Evolutionary conservation across 2,888 invertebrate species (phyloP).

Genomic region (Trypoxylon attenuatum): DNA sequence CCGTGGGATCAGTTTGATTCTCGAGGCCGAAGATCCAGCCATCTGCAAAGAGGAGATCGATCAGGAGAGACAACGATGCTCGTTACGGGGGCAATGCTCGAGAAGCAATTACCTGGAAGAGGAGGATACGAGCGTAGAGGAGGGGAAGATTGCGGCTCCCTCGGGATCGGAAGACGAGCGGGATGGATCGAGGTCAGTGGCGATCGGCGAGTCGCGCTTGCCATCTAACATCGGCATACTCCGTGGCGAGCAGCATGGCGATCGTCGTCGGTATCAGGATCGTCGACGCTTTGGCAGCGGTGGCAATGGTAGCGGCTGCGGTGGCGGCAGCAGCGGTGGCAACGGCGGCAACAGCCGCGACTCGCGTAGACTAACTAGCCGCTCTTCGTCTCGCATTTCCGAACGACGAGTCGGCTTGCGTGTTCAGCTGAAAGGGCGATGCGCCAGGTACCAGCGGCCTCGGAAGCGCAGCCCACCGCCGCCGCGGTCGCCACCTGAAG

Average conservation of each 20-base stretch:
- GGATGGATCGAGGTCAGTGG: slow-evolving; percentile 10
- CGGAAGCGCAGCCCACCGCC: slow-evolving; percentile 13
- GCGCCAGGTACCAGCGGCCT: slow-evolving; percentile 17
- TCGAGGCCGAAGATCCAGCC: not conserved
- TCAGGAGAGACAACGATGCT: not conserved
- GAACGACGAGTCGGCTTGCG: slow-evolving; percentile 22
- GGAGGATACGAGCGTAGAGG: not conserved
- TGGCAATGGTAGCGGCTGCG: not conserved
- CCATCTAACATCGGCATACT: slow-evolving; percentile 30
- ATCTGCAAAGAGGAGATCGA: not conserved
- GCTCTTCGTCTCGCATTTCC: slow-evolving; percentile 36
- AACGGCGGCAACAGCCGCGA: slow-evolving; percentile 13
- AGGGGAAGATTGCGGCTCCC: not conserved
- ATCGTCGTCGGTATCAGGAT: slow-evolving; percentile 7
- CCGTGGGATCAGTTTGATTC: not conserved
- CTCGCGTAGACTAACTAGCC: slow-evolving; percentile 37
- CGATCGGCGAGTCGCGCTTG: slow-evolving; percentile 5
- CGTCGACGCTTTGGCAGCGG: slow-evolving; percentile 41
- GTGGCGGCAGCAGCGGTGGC: not conserved
- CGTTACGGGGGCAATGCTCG: not conserved
- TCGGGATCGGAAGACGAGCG: not conserved
- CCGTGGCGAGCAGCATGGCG: slow-evolving; percentile 32
- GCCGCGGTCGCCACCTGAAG: not conserved
- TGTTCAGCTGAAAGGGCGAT: slow-evolving; percentile 29
- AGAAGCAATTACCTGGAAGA: not conserved